phyloP scores from a whole-genome alignment of 2,113 vertebrate species.

The Sinosuthora webbiana region DNA sequence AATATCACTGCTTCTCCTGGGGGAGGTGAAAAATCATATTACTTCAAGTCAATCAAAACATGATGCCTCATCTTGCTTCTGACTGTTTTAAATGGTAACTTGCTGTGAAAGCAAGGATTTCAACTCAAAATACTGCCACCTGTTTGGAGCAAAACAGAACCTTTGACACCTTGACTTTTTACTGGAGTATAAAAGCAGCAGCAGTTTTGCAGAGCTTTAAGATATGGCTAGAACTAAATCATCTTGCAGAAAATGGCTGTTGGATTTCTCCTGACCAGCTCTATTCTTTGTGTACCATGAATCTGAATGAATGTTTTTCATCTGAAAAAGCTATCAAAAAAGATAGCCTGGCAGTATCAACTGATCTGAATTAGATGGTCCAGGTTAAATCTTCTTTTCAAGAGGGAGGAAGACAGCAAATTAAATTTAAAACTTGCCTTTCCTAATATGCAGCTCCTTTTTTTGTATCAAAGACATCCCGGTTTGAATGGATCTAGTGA shows the following conservation, averaged over 20 bases:
- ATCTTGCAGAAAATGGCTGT: background rate
- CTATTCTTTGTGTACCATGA: background rate
- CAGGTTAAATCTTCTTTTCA: background rate
- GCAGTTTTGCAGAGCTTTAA: background rate
- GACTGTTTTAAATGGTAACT: background rate
- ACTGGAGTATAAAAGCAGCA: background rate
- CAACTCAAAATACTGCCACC: background rate
- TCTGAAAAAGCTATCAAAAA: background rate
- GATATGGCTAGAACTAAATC: background rate
- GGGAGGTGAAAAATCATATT: background rate
- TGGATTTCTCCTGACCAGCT: background rate
- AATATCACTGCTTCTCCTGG: background rate
- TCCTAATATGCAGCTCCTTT: background rate
- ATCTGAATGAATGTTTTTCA: background rate
- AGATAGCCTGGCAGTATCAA: background rate
- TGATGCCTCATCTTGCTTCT: background rate
- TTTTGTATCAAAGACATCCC: background rate
- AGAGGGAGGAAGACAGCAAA: background rate
- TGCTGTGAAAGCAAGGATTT: background rate
- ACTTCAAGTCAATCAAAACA: constrained; percentile 16
- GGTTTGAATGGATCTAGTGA: background rate
- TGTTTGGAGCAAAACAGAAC: background rate
- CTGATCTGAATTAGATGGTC: background rate
- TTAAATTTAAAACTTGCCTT: background rate
- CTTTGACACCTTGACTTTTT: background rate